Percentiles rank a stretch among this genome's conserved stretches.
phyloP scores from a whole-genome alignment of 2,888 invertebrate species.

The Agrochola macilenta region DNA sequence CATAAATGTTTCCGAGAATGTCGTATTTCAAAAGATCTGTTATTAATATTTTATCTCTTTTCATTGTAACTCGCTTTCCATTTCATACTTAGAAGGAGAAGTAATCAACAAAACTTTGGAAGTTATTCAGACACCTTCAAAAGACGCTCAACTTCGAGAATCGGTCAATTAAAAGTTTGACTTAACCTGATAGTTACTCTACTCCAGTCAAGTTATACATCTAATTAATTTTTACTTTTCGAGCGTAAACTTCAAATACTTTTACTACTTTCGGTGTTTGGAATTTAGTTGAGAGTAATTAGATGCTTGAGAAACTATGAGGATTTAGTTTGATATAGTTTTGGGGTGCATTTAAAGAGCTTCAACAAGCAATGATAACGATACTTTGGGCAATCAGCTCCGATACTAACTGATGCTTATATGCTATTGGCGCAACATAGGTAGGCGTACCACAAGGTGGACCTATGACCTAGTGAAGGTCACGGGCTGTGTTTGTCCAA shows the following conservation, averaged over 20 bases:
- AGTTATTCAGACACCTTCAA: constrained; percentile 55
- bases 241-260: constrained; percentile 45
- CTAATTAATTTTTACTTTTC: constrained; percentile 55
- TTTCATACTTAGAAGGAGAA: constrained; percentile 29
- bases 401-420: no score
- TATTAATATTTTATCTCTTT: constrained; percentile 8
- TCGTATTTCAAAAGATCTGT: constrained; percentile 9
- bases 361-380: no score
- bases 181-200: constrained; percentile 50
- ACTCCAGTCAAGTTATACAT: constrained; percentile 32
- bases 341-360: background rate
- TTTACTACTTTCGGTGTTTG: constrained; percentile 15
- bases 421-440: no score
- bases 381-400: no score
- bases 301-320: background rate
- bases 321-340: constrained; percentile 3
- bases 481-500: no score
- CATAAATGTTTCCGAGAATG: background rate
- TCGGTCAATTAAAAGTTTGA: constrained; percentile 62
- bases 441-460: no score
- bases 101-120: constrained; percentile 50
- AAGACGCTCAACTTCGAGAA: constrained; percentile 45
- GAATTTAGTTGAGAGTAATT: constrained; percentile 13
- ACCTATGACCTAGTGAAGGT: no score
- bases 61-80: constrained; percentile 28